These are phyloP conservation scores for Pelecanoides urinatrix DNA, from an alignment of 2,113 vertebrate genomes.

Conservation along the genomic window DNA sequence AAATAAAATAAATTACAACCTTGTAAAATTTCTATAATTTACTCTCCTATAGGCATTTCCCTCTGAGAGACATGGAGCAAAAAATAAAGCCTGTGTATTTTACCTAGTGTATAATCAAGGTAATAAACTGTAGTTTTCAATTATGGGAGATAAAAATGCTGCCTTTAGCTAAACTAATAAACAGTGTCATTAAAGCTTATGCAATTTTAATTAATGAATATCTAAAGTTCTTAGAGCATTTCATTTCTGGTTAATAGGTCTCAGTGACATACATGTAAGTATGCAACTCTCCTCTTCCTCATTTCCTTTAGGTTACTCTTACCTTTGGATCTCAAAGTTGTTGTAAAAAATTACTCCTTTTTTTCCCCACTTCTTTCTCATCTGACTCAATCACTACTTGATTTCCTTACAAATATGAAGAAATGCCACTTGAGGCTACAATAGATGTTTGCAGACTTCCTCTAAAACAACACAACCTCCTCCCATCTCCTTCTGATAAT, in stretches of 20 bases:
- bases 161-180: constrained; percentile 59
- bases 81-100: constrained; percentile 52
- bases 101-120: constrained; percentile 42
- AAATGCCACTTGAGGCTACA: constrained; percentile 21
- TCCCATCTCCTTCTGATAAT: constrained; percentile 54
- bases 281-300: background rate
- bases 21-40: constrained; percentile 68
- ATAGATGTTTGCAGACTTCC: background rate
- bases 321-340: background rate
- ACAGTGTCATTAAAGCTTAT: constrained; percentile 59
- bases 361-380: background rate
- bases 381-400: background rate
- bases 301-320: background rate
- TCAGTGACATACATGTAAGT: background rate
- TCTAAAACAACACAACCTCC: constrained; percentile 26
- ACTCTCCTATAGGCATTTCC: constrained; percentile 18
- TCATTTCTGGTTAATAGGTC: background rate
- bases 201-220: constrained; percentile 54
- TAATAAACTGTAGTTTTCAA: constrained; percentile 47
- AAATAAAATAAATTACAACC: constrained; percentile 73
- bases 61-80: background rate
- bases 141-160: constrained; percentile 55
- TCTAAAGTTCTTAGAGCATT: constrained; percentile 40
- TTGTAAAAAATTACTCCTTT: background rate
- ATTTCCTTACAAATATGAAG: constrained; percentile 1